A percentile compares a stretch with the other conserved stretches of the same genome.
These are phyloP conservation scores for Orestias chungarensis DNA, from an alignment of 2,797 vertebrate genomes.

Conservation along the genomic window DNA sequence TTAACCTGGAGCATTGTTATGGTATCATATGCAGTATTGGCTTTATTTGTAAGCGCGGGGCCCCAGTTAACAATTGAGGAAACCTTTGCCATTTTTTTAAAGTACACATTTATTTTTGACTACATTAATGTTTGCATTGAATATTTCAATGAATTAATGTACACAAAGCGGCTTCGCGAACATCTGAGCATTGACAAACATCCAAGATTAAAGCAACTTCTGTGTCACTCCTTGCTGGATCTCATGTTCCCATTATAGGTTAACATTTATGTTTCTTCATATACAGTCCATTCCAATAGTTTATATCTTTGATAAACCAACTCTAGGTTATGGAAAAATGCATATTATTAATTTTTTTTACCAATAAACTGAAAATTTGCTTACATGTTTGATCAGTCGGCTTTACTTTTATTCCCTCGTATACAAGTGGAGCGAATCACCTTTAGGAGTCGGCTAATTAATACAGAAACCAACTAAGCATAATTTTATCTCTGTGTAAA, in stretches of 20 bases:
- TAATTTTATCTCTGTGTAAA: neutral
- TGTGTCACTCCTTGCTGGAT: neutral
- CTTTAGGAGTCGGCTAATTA: neutral
- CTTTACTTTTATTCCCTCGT: neutral
- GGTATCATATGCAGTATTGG: slow-evolving; percentile 21
- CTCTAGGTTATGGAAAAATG: neutral
- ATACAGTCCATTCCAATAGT: neutral
- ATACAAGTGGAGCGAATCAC: neutral
- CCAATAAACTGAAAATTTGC: neutral
- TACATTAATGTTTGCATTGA: slow-evolving; percentile 28
- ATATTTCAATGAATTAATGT: slow-evolving; percentile 40
- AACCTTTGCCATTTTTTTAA: slow-evolving; percentile 40
- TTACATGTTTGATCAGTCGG: neutral
- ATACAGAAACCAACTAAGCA: neutral
- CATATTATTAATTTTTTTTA: neutral
- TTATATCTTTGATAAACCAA: neutral
- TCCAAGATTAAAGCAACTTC: slow-evolving; percentile 71
- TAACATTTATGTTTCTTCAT: neutral
- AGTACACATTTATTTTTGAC: slow-evolving; percentile 38
- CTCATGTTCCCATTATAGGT: neutral
- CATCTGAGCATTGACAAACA: slow-evolving; percentile 47
- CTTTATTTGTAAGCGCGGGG: slow-evolving; percentile 30
- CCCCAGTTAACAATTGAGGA: slow-evolving; percentile 27
- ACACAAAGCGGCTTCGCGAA: slow-evolving; percentile 23
- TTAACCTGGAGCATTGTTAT: slow-evolving; percentile 31